Evolutionary conservation across 2,113 vertebrate species (phyloP).

Genomic region (Monopterus albus): DNA sequence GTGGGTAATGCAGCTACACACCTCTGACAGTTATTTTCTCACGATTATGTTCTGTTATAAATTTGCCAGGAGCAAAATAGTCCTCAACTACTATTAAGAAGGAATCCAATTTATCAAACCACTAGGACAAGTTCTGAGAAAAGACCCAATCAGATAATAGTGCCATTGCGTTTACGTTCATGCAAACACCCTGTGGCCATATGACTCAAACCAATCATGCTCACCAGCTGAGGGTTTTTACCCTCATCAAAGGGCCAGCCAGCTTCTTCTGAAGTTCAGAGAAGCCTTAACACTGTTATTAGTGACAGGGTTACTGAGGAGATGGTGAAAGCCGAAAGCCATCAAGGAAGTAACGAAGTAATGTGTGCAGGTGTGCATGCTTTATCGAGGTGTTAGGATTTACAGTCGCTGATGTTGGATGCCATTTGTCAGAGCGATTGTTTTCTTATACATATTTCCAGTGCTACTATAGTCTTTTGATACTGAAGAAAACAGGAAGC

Average conservation of each 20-base stretch:
- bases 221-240: constrained; percentile 7
- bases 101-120: constrained; percentile 27
- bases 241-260: constrained; percentile 45
- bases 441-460: background rate
- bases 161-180: constrained; percentile 11
- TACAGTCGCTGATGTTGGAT: background rate
- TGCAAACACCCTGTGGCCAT: constrained; percentile 39
- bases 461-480: background rate
- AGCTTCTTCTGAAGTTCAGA: constrained; percentile 28
- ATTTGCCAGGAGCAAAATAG: constrained; percentile 33
- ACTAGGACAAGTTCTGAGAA: constrained; percentile 5
- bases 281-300: constrained; percentile 48
- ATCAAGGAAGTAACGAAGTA: constrained; percentile 12
- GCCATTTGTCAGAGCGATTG: constrained; percentile 7
- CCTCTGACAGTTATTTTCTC: background rate
- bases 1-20: background rate
- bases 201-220: constrained; percentile 53
- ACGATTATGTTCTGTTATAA: constrained; percentile 1
- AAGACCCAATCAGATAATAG: constrained; percentile 10
- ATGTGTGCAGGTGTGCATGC: constrained; percentile 28
- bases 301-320: background rate
- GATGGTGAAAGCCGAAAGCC: constrained; percentile 9
- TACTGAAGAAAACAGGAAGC: background rate
- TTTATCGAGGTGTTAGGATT: constrained; percentile 3
- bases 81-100: constrained; percentile 14